phyloP scores from a whole-genome alignment of 2,113 vertebrate genomes.

The Pungitius pungitius region DNA sequence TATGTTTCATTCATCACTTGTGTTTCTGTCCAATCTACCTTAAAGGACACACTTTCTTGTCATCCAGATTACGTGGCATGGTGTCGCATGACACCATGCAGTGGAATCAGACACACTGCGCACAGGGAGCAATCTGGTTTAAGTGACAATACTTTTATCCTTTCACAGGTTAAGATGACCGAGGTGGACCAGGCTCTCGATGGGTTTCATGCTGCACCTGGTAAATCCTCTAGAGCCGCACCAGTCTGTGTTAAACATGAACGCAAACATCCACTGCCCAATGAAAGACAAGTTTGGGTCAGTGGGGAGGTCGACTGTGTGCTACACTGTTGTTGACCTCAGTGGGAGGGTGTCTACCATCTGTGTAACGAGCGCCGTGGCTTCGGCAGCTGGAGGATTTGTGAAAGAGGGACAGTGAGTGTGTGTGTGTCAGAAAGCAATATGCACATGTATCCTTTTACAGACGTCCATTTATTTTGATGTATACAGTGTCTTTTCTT shows the following conservation, averaged over 20 bases:
- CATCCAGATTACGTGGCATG: background rate
- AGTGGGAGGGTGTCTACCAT: slow-evolving; percentile 34
- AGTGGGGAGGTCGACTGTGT: slow-evolving; percentile 28
- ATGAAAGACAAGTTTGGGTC: slow-evolving; percentile 26
- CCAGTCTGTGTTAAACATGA: slow-evolving; percentile 47
- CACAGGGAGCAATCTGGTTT: background rate
- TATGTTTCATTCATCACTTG: slow-evolving; percentile 7
- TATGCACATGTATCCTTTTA: background rate
- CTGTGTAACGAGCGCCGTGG: slow-evolving; percentile 24
- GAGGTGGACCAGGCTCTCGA: background rate
- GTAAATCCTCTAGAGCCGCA: slow-evolving; percentile 23
- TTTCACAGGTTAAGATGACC: background rate
- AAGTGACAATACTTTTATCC: background rate
- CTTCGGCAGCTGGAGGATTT: slow-evolving; percentile 19
- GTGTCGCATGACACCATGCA: background rate
- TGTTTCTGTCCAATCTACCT: background rate
- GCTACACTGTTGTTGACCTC: slow-evolving; percentile 33
- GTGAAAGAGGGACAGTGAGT: background rate
- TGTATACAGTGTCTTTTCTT: background rate
- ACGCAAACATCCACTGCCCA: slow-evolving; percentile 50
- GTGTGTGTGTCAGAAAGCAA: background rate
- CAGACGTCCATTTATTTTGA: slow-evolving; percentile 2
- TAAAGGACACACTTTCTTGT: background rate
- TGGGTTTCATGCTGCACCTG: slow-evolving; percentile 23
- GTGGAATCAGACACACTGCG: background rate